Base-by-base conservation (phyloP, 2,113 vertebrate genomes). In the Cyanistes caeruleus region DNA sequence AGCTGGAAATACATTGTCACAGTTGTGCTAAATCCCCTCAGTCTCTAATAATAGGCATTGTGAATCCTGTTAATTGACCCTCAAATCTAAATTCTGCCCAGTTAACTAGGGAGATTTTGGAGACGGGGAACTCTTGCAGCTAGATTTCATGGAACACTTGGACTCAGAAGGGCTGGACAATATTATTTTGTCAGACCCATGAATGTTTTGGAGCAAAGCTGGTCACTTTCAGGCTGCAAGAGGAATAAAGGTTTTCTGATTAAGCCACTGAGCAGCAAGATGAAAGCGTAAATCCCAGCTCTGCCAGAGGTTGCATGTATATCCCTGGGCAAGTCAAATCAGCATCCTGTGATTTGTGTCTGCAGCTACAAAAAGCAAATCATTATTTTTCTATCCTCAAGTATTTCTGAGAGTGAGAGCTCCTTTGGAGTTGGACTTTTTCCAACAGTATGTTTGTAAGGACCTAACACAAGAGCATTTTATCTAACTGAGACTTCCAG, bases 281-380 rank as follows among this genome's bases (percentile, higher is more conserved):
- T 77, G 85, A 83, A 93, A 88, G 72, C 0, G 0, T 77, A 94
- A 94, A 91, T 80, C 82, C 59, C 79, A 86, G 23, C 64, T 83
- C 82, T 81, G 88, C 35, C 79, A 88, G 68, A 70, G 68, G 87
- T 87, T 67, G 13, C 72, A 7, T 90, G 84, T 95, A 67, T 77
- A 60, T 74, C 79, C 82, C 76, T 86, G 85, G 79, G 93, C 93
- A 90, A 96, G 75, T 93, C 68, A 81, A 52, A 72, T 91, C 90
- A 93, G 78, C 81, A 86, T 74, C 77, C 87, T 68, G 68, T 91
- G 78, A 77, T 81, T 91, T 22, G 13, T 77, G 70, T 90, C 82
- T 84, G 39, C 68, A 81, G 31, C 76, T 86, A 86, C 68, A 44
- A 56, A 91, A 83, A 77, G 7, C 1, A 9, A 75, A 76, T 93